Evolutionary conservation across 2,797 vertebrate species (phyloP).

Genomic region (Crocidura indochinensis): DNA sequence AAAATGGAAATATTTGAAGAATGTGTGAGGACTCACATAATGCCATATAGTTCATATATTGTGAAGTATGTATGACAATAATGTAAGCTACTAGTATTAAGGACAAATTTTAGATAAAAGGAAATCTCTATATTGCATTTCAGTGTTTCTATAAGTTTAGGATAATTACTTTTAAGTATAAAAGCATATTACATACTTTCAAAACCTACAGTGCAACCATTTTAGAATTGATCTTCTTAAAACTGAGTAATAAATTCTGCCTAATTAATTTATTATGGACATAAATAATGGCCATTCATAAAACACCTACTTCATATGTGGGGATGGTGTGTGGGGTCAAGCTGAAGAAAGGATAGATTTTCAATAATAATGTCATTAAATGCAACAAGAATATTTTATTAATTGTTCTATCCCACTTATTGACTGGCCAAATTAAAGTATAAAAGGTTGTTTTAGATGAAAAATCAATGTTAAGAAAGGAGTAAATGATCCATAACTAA

Average conservation of each 20-base stretch:
- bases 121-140: not conserved
- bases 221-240: not conserved
- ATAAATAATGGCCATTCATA: not conserved
- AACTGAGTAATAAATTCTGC: not conserved
- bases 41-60: not conserved
- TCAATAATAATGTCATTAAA: too few relatives aligned
- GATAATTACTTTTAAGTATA: not conserved
- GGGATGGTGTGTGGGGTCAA: not conserved
- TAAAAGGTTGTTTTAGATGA: not conserved
- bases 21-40: not conserved
- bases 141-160: not conserved
- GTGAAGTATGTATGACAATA: not conserved
- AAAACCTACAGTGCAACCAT: not conserved
- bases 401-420: not conserved
- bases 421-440: not conserved
- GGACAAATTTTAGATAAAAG: not conserved
- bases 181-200: not conserved
- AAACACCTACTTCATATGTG: not conserved
- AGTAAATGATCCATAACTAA: not conserved
- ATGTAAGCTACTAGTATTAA: not conserved
- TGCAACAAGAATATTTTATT: not conserved
- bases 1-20: not conserved
- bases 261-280: not conserved
- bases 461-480: not conserved
- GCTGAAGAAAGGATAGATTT: not conserved